Evolutionary conservation across 2,888 invertebrate genomes (phyloP).

Genomic region (Steinernema scapterisci): DNA sequence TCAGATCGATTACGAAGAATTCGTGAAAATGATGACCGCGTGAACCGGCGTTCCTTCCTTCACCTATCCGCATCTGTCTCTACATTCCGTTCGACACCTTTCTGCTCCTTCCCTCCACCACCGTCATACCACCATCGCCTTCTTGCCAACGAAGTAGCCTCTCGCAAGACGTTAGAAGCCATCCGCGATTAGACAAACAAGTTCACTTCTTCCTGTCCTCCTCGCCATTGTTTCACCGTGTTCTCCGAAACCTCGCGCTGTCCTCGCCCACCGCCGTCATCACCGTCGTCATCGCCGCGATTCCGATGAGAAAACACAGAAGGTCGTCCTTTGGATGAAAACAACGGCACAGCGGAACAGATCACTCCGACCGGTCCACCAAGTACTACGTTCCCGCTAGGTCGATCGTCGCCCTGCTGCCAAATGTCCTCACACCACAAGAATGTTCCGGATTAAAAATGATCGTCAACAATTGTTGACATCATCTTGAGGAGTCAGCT

Average conservation of each 20-base stretch:
- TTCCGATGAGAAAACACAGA: constrained; percentile 1
- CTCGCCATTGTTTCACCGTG: background rate
- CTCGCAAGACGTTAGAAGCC: background rate
- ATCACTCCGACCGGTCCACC: too few species aligned
- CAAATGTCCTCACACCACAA: constrained; percentile 2
- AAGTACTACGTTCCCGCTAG: too few species aligned
- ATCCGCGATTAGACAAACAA: constrained; percentile 3
- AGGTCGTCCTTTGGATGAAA: background rate
- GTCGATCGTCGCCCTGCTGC: background rate
- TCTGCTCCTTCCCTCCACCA: background rate
- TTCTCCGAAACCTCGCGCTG: background rate
- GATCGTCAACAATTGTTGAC: background rate
- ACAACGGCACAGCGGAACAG: background rate
- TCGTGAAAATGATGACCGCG: constrained; percentile 54
- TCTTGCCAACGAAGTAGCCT: constrained; percentile 12
- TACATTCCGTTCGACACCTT: constrained; percentile 16
- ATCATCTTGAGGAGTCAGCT: constrained; percentile 8
- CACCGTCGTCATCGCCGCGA: background rate
- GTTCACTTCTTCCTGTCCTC: constrained; percentile 26
- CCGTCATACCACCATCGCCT: background rate
- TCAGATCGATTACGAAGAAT: constrained; percentile 67
- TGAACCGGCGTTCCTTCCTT: constrained; percentile 27
- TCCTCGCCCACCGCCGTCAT: constrained; percentile 1
- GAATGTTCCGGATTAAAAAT: background rate
- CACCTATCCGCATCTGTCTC: constrained; percentile 29